These are phyloP conservation scores for Sminthurinus aureus DNA, from an alignment of 2,888 invertebrate genomes.

Conservation along the genomic window DNA sequence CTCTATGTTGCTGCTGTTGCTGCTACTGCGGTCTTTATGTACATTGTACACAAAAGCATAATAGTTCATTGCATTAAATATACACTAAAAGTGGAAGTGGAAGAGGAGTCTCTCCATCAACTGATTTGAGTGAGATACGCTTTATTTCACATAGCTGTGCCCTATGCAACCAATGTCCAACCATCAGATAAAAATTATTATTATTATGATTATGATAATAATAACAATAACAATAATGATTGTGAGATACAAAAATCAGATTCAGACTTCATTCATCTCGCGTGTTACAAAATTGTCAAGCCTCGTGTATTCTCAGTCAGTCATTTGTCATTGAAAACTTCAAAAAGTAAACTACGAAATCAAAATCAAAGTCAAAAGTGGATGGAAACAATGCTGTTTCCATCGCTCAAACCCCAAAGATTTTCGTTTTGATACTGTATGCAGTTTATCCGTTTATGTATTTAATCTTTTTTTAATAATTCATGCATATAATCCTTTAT, in stretches of 20 bases:
- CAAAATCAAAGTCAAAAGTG: no score
- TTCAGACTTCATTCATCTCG: background rate
- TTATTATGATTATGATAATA: no score
- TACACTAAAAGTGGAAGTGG: no score
- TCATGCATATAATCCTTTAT: background rate
- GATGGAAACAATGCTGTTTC: background rate
- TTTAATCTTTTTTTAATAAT: background rate
- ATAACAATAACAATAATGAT: background rate
- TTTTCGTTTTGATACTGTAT: no score
- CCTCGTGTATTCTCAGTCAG: no score
- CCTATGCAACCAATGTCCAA: background rate
- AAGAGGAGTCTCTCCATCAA: background rate
- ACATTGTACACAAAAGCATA: background rate
- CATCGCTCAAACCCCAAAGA: background rate
- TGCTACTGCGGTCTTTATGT: background rate
- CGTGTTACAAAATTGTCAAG: no score
- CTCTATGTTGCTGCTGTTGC: background rate
- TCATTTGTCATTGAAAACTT: no score
- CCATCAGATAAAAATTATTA: background rate
- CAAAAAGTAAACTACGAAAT: no score
- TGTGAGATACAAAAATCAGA: background rate
- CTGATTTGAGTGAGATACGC: conserved; percentile 14
- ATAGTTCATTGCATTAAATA: no score
- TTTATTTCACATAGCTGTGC: background rate
- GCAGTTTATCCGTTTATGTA: background rate